Base-by-base conservation (phyloP, 2,888 invertebrate species). In the Calliopum simillimum region DNA sequence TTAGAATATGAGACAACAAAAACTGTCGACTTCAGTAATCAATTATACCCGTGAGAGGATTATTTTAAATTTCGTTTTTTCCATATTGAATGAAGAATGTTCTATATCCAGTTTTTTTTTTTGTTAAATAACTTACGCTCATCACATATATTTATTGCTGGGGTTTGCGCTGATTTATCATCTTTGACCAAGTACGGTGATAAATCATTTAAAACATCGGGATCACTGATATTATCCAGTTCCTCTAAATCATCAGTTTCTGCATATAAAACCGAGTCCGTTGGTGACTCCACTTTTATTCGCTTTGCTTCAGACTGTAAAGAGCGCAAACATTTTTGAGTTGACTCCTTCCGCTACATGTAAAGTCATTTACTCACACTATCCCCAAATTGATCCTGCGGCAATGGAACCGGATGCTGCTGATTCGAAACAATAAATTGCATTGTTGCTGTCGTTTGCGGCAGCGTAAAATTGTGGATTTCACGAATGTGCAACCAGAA, bases 401-500 rank as follows among this genome's bases (percentile, higher is more conserved):
- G 33, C 33, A 33, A 33, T 8, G 33, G 33, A 2, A 33, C 33
- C 33, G 5, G 33, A 1, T 33, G 33, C 33, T 33, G 33, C 2
- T 33, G 5, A 3, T 33, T 33, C 8, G 33, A 33, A 8, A 33
- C 8, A 6, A 8, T 33, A 2, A 8, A 33, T 3, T 33, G 33
- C 33, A 33, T 33, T 33, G 33, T 8, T 33, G 33, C 33, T 8
- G 33, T 51, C 16, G 56, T 41, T 33, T 55, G 23, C 1, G 70
- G 68, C 47, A 68, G 71, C 43, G 25, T 59, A 63, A 59, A 70
- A 16, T 70, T 66, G 49, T 73, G 73, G 14, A 55, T 33, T 19
- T 69, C 62, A 46, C 67, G 62, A 19, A 73, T 59, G 25, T 73
- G 73, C 5, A 25, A 44, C 71, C 71, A 73, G 25, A 73, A 72